phyloP scores from a whole-genome alignment of 2,888 invertebrate genomes.

The Agrotis ipsilon region DNA sequence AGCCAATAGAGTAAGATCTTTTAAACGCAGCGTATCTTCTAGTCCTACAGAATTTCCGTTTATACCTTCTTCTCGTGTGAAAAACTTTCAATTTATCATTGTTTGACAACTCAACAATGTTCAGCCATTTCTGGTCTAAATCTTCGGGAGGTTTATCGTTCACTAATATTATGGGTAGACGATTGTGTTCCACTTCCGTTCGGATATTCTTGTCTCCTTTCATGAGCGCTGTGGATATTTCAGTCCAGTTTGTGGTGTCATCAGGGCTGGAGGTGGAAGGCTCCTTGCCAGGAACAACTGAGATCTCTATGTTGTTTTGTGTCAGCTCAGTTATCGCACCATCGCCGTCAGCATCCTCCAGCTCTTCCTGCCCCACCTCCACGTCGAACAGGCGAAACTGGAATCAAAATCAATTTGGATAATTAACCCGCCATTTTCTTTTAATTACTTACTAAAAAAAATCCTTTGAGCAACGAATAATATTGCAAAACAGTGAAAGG shows the following conservation, averaged over 20 bases:
- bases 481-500: not conserved
- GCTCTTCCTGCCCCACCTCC: constrained; percentile 77
- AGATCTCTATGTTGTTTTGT: constrained; percentile 78
- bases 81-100: constrained; percentile 81
- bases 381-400: constrained; percentile 82
- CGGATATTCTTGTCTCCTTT: constrained; percentile 72
- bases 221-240: constrained; percentile 70
- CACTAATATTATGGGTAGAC: constrained; percentile 83
- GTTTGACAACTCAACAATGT: constrained; percentile 77
- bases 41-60: constrained; percentile 83
- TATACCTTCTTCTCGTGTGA: constrained; percentile 79
- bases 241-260: constrained; percentile 71
- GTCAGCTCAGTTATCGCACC: constrained; percentile 72
- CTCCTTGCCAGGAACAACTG: constrained; percentile 77
- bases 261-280: constrained; percentile 73
- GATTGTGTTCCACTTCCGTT: constrained; percentile 67
- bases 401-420: constrained; percentile 30
- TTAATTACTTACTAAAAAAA: not conserved
- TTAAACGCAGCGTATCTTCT: constrained; percentile 82
- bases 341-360: constrained; percentile 73
- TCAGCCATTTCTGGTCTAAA: constrained; percentile 83
- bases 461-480: constrained; percentile 4
- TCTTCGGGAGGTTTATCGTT: constrained; percentile 86
- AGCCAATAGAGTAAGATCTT: constrained; percentile 87
- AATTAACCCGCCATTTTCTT: constrained; percentile 10